These are phyloP conservation scores for Eretmochelys imbricata DNA, from an alignment of 2,113 vertebrate species.

Conservation along the genomic window DNA sequence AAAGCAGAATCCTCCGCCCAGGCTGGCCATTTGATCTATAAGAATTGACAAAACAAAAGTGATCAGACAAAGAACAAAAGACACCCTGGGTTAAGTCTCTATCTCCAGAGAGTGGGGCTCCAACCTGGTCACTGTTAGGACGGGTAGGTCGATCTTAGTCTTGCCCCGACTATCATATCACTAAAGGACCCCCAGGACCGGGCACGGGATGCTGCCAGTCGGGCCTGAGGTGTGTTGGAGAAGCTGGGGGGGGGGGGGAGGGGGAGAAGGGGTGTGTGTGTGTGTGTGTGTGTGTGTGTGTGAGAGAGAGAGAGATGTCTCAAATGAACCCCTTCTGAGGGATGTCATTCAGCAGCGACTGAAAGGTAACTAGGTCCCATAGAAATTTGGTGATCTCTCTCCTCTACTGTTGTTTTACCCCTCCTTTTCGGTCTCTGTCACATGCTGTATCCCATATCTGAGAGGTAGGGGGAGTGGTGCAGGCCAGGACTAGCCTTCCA, in stretches of 20 bases:
- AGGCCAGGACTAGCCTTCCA: not conserved
- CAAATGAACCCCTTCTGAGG: not conserved
- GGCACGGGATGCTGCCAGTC: not conserved
- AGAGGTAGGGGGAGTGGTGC: not conserved
- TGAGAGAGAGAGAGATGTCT: not conserved
- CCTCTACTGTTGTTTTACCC: not conserved
- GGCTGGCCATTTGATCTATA: slow-evolving; percentile 67
- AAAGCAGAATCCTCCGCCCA: slow-evolving; percentile 74
- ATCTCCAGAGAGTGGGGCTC: not conserved
- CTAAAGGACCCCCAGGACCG: not conserved
- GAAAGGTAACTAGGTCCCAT: not conserved
- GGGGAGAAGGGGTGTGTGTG: no score
- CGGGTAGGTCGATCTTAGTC: not conserved
- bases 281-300: accelerated
- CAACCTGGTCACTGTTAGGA: accelerated
- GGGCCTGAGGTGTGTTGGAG: not conserved
- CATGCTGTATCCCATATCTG: not conserved
- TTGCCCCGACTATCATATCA: not conserved
- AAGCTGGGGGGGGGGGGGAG: not conserved
- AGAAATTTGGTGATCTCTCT: not conserved
- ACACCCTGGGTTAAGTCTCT: not conserved
- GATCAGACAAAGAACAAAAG: not conserved
- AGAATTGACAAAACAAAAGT: slow-evolving; percentile 43
- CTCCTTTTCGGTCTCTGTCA: not conserved
- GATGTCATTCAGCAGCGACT: not conserved